Base-by-base conservation (phyloP, 2,113 vertebrate genomes). In the Rhynchomys soricoides region DNA sequence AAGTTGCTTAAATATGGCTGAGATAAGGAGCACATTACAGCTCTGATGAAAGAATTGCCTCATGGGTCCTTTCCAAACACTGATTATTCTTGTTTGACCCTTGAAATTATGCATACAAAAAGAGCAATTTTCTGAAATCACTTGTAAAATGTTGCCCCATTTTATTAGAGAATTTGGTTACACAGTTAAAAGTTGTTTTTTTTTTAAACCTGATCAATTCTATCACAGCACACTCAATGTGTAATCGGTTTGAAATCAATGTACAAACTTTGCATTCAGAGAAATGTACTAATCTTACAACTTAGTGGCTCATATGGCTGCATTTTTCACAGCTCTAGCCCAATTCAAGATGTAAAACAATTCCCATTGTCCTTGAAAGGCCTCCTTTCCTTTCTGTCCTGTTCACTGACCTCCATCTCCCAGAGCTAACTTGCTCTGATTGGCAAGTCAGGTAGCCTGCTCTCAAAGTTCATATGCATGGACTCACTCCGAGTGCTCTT, bases 1-100 rank as follows among this genome's bases (percentile, higher is more conserved):
- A 64, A n/a, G 45, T 95, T 95, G 96, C 96, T 97, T 97, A 83
- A 98, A 55, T 73, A 62, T 26, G 93, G 45, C 31, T 64, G 55
- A 91, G 64, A 93, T 95, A 97, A 95, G 75, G 34, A 94, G 5
- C 86, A 81, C 29, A 70, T 88, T 95, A 57, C 74, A 79, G 29
- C 82, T 68, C 3, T 94, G 68, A 52, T 92, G 79, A 91, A 94
- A 66, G 17, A 95, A 79, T 96, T 93, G 89, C 71, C 45, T 71
- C 64, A 34, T 43, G 57, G 59, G 75, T 37, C 50, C 70, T 88
- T 97, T 90, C 89, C 19, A 91, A 94, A 66, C 29, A 70, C 83
- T 83, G 45, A 31, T 89, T 91, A 55, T 92, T 91, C 29, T 89
- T 91, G 17, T 88, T 93, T 95, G 57, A 37, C 9, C 22, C 68